phyloP scores from a whole-genome alignment of 2,113 vertebrate genomes.

The Micronycteris hirsuta region DNA sequence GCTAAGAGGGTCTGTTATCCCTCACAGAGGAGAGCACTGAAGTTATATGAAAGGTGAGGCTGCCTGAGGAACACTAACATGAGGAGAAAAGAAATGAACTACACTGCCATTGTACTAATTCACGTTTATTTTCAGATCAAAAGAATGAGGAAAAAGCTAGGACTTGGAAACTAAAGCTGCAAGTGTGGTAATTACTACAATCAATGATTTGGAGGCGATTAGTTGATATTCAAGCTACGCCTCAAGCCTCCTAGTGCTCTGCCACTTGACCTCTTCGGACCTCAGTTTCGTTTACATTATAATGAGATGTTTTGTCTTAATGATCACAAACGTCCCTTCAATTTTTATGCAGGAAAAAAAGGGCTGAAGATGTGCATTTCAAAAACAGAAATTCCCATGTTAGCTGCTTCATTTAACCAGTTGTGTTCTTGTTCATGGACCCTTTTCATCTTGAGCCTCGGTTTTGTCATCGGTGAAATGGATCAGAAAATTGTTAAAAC shows the following conservation, averaged over 20 bases:
- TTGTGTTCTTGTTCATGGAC: neutral
- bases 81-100: neutral
- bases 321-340: neutral
- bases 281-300: neutral
- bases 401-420: neutral
- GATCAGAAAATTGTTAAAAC: neutral
- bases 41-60: neutral
- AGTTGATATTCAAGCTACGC: neutral
- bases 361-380: neutral
- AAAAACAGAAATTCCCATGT: neutral
- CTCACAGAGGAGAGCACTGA: rapidly evolving
- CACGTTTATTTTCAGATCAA: neutral
- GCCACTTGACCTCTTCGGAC: neutral
- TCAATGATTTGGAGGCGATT: neutral
- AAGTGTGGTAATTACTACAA: neutral
- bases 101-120: neutral
- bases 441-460: neutral
- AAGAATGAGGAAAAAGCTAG: neutral
- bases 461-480: neutral
- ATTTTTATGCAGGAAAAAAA: neutral
- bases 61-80: neutral
- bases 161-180: neutral
- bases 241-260: neutral
- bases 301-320: neutral
- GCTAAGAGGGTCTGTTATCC: neutral